Evolutionary conservation across 2,113 vertebrate genomes (phyloP).

Genomic region (Physeter macrocephalus): DNA sequence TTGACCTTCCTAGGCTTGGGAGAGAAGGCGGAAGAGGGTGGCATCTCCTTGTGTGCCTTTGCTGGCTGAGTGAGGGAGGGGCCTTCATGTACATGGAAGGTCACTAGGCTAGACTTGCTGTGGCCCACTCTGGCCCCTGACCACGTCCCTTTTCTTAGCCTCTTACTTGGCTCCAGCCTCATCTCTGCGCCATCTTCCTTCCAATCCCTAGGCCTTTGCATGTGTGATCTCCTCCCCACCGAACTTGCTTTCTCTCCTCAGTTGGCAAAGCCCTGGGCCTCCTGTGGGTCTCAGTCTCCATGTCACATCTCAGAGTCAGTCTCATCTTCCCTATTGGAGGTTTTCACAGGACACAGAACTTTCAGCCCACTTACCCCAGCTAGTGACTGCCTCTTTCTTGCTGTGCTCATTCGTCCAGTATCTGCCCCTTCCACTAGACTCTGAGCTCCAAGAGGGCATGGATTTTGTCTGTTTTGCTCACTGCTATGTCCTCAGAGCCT

Average conservation of each 20-base stretch:
- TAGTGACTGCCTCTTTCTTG: rapidly evolving
- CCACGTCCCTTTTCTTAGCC: background rate
- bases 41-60: background rate
- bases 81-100: rapidly evolving
- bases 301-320: background rate
- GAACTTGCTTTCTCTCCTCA: too few relatives aligned
- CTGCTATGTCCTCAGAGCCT: background rate
- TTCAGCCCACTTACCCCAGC: background rate
- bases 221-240: rapidly evolving
- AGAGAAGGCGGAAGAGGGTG: background rate
- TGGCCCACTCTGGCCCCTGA: too few relatives aligned
- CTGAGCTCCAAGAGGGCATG: background rate
- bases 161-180: rapidly evolving
- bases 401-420: rapidly evolving
- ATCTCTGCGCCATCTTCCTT: background rate
- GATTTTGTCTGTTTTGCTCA: background rate
- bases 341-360: background rate
- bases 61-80: background rate
- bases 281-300: background rate
- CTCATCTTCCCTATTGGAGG: background rate
- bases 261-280: background rate
- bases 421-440: background rate
- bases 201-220: background rate
- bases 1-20: background rate
- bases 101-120: background rate